A percentile compares a stretch with the other conserved stretches of the same genome.
These are phyloP conservation scores for Timandra comae DNA, from an alignment of 2,888 invertebrate genomes.

Conservation along the genomic window DNA sequence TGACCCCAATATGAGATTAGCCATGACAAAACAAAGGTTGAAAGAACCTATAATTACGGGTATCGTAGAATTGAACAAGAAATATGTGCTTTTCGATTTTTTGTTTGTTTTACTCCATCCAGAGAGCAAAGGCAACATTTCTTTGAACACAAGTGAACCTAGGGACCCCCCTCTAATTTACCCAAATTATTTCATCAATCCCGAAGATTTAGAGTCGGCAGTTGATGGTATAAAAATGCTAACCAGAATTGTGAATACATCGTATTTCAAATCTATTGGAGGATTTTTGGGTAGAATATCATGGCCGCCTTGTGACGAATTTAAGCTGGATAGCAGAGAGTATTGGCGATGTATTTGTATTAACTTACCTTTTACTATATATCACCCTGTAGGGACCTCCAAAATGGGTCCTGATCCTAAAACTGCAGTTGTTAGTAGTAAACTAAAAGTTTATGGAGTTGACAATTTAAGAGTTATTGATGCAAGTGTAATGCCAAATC, in stretches of 20 bases:
- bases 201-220: slow-evolving; percentile 60
- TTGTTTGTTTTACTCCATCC: slow-evolving; percentile 61
- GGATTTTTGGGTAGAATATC: slow-evolving; percentile 35
- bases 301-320: slow-evolving; percentile 35
- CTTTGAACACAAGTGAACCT: slow-evolving; percentile 74
- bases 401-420: slow-evolving; percentile 71
- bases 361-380: slow-evolving; percentile 70
- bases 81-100: slow-evolving; percentile 41
- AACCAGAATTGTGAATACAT: slow-evolving; percentile 34
- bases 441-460: slow-evolving; percentile 80
- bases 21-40: slow-evolving; percentile 14
- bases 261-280: slow-evolving; percentile 37
- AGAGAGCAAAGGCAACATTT: slow-evolving; percentile 71
- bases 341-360: slow-evolving; percentile 54
- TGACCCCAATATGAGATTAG: slow-evolving; percentile 15
- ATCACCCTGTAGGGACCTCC: slow-evolving; percentile 82
- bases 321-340: slow-evolving; percentile 29
- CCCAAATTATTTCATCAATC: slow-evolving; percentile 78
- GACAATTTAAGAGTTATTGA: slow-evolving; percentile 81
- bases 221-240: slow-evolving; percentile 39
- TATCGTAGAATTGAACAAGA: slow-evolving; percentile 32
- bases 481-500: slow-evolving; percentile 86
- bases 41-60: slow-evolving; percentile 31
- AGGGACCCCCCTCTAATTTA: slow-evolving; percentile 77
- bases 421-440: slow-evolving; percentile 61